These are phyloP conservation scores for Callithrix jacchus DNA, from an alignment of 2,113 vertebrate genomes.

Conservation along the genomic window DNA sequence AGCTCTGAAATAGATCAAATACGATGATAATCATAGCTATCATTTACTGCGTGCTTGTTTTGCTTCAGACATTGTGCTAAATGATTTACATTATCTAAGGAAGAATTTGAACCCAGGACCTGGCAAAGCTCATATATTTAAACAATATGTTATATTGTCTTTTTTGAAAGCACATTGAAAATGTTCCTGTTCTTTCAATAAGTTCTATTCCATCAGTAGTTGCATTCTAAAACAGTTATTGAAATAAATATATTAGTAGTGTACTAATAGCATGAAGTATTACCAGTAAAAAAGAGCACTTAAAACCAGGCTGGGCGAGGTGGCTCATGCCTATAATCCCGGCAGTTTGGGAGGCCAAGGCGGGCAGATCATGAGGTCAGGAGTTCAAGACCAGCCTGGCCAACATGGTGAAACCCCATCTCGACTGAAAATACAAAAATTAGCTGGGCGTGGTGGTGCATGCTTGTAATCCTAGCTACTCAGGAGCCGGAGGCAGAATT, in stretches of 20 bases:
- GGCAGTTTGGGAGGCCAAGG: too few relatives aligned
- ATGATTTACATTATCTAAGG: neutral
- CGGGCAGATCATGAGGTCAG: too few relatives aligned
- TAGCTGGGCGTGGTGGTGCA: too few relatives aligned
- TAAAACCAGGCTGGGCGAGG: too few relatives aligned
- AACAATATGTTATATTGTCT: neutral
- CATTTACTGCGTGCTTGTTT: neutral
- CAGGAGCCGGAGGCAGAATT: too few relatives aligned
- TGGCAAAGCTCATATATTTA: neutral
- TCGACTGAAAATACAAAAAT: too few relatives aligned
- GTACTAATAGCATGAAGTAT: neutral
- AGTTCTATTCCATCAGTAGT: neutral
- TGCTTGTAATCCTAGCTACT: too few relatives aligned
- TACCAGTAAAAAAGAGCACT: neutral
- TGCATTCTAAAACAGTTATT: neutral
- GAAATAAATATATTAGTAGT: neutral
- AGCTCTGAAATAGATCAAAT: neutral
- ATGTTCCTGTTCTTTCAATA: neutral
- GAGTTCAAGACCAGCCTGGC: too few relatives aligned
- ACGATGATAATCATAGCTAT: neutral
- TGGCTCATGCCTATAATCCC: too few relatives aligned
- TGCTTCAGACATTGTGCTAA: neutral
- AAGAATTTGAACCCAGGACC: neutral
- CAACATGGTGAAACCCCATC: too few relatives aligned
- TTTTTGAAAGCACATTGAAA: neutral